These are phyloP conservation scores for Brienomyrus brachyistius DNA, from an alignment of 2,113 vertebrate genomes.

Conservation along the genomic window DNA sequence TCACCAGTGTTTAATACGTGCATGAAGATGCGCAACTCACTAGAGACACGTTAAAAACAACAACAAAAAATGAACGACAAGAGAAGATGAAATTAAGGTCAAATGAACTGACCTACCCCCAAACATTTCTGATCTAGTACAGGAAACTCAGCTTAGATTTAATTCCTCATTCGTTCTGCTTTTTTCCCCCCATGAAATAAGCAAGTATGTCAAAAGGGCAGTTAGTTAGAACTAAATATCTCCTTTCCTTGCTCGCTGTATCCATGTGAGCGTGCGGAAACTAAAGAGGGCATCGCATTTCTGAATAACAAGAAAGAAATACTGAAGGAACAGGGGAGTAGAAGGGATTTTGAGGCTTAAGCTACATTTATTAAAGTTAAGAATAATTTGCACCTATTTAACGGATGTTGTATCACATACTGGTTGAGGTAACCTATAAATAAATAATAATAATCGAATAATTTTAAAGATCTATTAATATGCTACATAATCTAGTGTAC, in stretches of 20 bases:
- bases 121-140: not conserved
- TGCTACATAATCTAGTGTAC: not conserved
- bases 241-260: not conserved
- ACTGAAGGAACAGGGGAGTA: not conserved
- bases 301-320: not conserved
- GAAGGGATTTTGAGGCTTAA: not conserved
- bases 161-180: not conserved
- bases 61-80: not conserved
- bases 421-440: not conserved
- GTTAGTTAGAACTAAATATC: not conserved
- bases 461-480: not conserved
- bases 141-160: not conserved
- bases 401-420: not conserved
- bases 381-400: not conserved
- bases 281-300: not conserved
- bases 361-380: not conserved
- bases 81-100: not conserved
- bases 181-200: not conserved
- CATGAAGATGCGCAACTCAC: not conserved
- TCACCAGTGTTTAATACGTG: not conserved
- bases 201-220: not conserved
- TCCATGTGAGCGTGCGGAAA: not conserved
- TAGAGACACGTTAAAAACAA: not conserved
- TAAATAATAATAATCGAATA: not conserved
- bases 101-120: not conserved